Percentiles rank a stretch among this genome's conserved stretches.
These are phyloP conservation scores for Hyperoodon ampullatus DNA, from an alignment of 2,113 vertebrate species.

Conservation along the genomic window DNA sequence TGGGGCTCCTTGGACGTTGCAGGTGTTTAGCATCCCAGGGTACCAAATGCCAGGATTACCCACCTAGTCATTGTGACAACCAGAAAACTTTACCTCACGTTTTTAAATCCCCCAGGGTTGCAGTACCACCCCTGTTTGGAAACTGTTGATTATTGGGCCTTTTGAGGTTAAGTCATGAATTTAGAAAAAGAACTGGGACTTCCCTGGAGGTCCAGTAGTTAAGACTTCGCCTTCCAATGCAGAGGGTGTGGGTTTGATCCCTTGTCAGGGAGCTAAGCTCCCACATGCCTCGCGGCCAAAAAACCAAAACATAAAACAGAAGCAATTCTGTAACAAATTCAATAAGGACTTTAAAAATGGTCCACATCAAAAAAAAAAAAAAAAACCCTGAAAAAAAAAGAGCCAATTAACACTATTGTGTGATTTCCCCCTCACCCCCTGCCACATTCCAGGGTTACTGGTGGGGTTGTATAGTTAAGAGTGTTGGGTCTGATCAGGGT, in stretches of 20 bases:
- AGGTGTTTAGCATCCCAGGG: neutral
- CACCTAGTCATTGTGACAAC: neutral
- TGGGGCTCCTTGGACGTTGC: neutral
- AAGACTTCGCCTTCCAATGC: too few species aligned
- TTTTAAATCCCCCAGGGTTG: neutral
- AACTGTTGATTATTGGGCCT: conserved; percentile 31
- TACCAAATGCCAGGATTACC: neutral
- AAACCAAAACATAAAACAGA: too few species aligned
- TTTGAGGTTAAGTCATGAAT: neutral
- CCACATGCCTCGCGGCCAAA: too few species aligned
- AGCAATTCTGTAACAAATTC: too few species aligned
- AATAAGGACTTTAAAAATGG: too few species aligned
- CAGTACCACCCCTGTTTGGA: neutral
- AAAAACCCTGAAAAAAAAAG: neutral
- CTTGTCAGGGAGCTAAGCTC: too few species aligned
- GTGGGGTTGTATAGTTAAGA: neutral
- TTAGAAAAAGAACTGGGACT: neutral
- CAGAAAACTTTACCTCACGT: neutral
- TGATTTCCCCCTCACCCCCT: accelerated
- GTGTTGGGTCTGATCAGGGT: neutral
- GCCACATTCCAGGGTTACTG: neutral
- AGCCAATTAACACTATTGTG: neutral
- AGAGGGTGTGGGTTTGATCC: too few species aligned
- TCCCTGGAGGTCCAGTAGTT: too few species aligned
- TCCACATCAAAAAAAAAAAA: too few species aligned